These are phyloP conservation scores for Odontomachus brunneus DNA, from an alignment of 1,140 invertebrate species.

Conservation along the genomic window DNA sequence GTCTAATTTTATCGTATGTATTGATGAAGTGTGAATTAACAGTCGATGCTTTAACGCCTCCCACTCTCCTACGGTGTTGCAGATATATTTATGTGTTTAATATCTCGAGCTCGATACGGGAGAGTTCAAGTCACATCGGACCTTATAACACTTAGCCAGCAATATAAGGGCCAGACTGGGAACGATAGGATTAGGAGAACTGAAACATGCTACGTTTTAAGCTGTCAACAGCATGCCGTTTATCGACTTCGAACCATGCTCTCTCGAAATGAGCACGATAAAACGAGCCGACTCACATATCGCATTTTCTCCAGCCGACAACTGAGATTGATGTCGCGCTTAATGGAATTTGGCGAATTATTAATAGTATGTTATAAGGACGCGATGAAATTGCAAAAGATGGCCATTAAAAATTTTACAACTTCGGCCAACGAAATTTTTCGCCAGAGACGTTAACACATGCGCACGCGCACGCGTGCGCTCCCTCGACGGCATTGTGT, in stretches of 20 bases:
- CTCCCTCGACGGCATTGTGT: slow-evolving; percentile 35
- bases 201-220: slow-evolving; percentile 1
- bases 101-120: not conserved
- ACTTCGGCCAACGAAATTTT: slow-evolving; percentile 46
- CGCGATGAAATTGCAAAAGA: not conserved
- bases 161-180: not conserved
- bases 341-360: slow-evolving; percentile 48
- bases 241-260: not conserved
- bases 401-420: slow-evolving; percentile 55
- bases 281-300: not conserved
- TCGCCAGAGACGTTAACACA: slow-evolving; percentile 40
- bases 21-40: not conserved
- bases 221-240: not conserved
- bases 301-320: not conserved
- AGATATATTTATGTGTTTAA: not conserved
- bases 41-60: not conserved
- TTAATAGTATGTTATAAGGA: slow-evolving; percentile 42
- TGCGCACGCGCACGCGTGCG: not conserved
- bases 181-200: not conserved
- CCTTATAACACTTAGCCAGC: not conserved
- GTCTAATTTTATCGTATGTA: not conserved
- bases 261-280: not conserved
- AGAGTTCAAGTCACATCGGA: not conserved
- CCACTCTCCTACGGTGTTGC: not conserved
- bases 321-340: slow-evolving; percentile 27